Evolutionary conservation across 2,888 invertebrate genomes (phyloP).

Genomic region (Pyrrhia umbra): DNA sequence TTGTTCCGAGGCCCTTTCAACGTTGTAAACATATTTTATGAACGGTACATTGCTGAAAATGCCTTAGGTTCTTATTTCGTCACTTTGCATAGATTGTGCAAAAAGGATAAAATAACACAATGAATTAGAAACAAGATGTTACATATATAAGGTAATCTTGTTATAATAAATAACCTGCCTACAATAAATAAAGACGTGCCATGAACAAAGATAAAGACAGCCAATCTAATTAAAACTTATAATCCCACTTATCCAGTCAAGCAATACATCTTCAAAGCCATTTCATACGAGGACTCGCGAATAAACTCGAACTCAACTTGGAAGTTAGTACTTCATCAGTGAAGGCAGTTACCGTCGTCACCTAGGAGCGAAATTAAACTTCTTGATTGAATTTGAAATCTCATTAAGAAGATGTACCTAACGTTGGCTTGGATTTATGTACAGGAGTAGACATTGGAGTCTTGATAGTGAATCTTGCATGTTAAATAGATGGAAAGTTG

Average conservation of each 20-base stretch:
- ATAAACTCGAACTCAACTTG: slow-evolving; percentile 34
- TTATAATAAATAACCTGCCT: background rate
- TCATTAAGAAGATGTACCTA: slow-evolving; percentile 51
- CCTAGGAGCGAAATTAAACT: slow-evolving; percentile 55
- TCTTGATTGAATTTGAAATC: slow-evolving; percentile 70
- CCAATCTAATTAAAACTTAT: slow-evolving; percentile 44
- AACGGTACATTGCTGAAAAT: background rate
- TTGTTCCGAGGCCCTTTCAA: slow-evolving; percentile 25
- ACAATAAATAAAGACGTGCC: slow-evolving; percentile 1
- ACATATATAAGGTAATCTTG: background rate
- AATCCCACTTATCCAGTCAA: slow-evolving; percentile 21
- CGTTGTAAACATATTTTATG: slow-evolving; percentile 28
- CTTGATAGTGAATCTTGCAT: slow-evolving; percentile 6
- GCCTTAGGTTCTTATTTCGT: background rate
- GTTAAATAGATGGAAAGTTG: slow-evolving; percentile 13
- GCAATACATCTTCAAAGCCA: slow-evolving; percentile 30
- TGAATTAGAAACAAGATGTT: background rate
- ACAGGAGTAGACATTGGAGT: slow-evolving; percentile 16
- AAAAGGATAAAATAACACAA: background rate
- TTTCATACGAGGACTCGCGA: slow-evolving; percentile 37
- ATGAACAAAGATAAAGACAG: slow-evolving; percentile 30
- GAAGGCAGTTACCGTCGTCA: slow-evolving; percentile 55
- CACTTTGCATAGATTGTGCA: background rate
- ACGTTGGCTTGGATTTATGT: slow-evolving; percentile 30
- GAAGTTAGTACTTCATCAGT: slow-evolving; percentile 56